Evolutionary conservation across 2,113 vertebrate species (phyloP).

Genomic region (Sardina pilchardus): DNA sequence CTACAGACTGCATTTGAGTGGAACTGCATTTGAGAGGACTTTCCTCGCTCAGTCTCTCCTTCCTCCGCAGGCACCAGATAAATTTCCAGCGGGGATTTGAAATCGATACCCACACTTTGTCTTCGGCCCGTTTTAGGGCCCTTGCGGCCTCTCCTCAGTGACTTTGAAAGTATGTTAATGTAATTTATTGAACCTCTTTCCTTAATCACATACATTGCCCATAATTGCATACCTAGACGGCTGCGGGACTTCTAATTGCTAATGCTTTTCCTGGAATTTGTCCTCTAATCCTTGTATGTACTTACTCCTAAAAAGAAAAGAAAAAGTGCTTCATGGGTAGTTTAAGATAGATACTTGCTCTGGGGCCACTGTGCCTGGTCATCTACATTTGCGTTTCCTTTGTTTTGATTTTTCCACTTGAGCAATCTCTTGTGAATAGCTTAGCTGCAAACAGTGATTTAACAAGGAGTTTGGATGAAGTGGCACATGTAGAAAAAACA

Average conservation of each 20-base stretch:
- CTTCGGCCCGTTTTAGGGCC: conserved; percentile 65
- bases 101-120: conserved; percentile 72
- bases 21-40: conserved; percentile 48
- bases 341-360: conserved; percentile 46
- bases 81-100: conserved; percentile 72
- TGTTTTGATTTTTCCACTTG: background rate
- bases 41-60: conserved; percentile 52
- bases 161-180: conserved; percentile 79
- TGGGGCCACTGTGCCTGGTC: conserved; percentile 28
- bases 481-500: too few relatives aligned
- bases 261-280: conserved; percentile 77
- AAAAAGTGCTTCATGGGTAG: conserved; percentile 62
- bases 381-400: background rate
- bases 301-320: conserved; percentile 59
- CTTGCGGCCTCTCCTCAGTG: conserved; percentile 64
- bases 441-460: too few relatives aligned
- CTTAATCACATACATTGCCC: conserved; percentile 78
- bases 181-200: conserved; percentile 80
- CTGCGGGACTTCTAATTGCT: conserved; percentile 73
- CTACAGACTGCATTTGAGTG: conserved; percentile 53
- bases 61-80: conserved; percentile 71
- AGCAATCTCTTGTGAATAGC: background rate
- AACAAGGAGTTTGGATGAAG: too few relatives aligned
- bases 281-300: conserved; percentile 68
- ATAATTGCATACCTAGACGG: conserved; percentile 76